phyloP scores from a whole-genome alignment of 1,140 invertebrate species.

The Neodiprion lecontei region DNA sequence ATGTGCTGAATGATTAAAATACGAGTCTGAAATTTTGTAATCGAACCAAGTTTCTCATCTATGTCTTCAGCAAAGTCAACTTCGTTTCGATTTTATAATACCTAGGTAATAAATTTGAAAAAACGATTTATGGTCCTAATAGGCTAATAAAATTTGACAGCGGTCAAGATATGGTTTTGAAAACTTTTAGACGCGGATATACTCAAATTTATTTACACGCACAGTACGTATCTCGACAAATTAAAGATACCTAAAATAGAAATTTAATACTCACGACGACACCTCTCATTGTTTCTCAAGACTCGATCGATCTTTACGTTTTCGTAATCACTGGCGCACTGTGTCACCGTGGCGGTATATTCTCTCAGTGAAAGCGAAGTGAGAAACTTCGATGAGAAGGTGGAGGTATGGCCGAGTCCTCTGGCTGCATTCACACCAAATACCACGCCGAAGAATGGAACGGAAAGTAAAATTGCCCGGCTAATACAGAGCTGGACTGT shows the following conservation, averaged over 20 bases:
- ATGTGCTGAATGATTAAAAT: too few species aligned
- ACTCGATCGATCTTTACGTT: slow-evolving; percentile 13
- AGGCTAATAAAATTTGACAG: slow-evolving; percentile 5
- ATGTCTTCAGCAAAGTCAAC: too few species aligned
- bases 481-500: neutral
- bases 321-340: slow-evolving; percentile 27
- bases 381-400: slow-evolving; percentile 33
- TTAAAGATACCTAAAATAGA: neutral
- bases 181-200: too few species aligned
- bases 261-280: slow-evolving; percentile 4
- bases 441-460: neutral
- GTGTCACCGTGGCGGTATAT: slow-evolving; percentile 29
- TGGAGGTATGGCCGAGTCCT: slow-evolving; percentile 23
- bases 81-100: too few species aligned
- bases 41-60: too few species aligned
- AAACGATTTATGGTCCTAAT: neutral
- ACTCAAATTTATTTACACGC: too few species aligned
- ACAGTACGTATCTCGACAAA: too few species aligned
- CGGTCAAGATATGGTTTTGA: too few species aligned
- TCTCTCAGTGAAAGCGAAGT: slow-evolving; percentile 37
- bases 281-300: neutral
- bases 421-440: slow-evolving; percentile 21
- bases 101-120: neutral
- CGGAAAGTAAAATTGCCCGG: neutral
- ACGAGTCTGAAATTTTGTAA: too few species aligned